These are phyloP conservation scores for Ariopsis seemanni DNA, from an alignment of 2,113 vertebrate genomes.

Conservation along the genomic window DNA sequence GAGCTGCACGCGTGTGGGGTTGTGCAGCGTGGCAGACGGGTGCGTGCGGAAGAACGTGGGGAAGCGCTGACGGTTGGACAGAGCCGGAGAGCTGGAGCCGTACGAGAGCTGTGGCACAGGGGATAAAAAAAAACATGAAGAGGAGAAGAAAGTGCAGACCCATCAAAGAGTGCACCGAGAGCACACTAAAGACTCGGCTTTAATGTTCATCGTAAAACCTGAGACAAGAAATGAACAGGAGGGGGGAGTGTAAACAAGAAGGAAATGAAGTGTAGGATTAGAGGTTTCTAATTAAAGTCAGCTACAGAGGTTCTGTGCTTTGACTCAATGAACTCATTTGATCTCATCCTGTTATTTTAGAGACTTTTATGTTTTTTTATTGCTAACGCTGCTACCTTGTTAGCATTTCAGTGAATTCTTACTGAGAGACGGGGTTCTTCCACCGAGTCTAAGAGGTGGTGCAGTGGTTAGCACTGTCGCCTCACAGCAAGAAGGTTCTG, in stretches of 20 bases:
- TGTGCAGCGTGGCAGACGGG: constrained; percentile 91
- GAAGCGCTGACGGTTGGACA: constrained; percentile 92
- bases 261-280: constrained; percentile 23
- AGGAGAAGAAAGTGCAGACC: background rate
- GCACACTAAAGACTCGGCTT: background rate
- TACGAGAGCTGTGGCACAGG: constrained; percentile 81
- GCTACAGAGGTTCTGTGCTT: background rate
- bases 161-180: background rate
- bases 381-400: constrained; percentile 21
- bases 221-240: constrained; percentile 16
- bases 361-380: background rate
- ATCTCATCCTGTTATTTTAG: constrained; percentile 1
- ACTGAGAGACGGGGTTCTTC: background rate
- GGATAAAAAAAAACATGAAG: background rate
- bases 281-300: constrained; percentile 18
- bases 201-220: background rate
- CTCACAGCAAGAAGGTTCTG: too few species aligned
- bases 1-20: constrained; percentile 90
- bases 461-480: too few species aligned
- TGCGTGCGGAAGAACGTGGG: constrained; percentile 94
- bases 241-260: constrained; percentile 18
- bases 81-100: constrained; percentile 89
- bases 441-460: background rate
- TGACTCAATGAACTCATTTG: background rate
- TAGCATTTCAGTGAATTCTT: background rate